phyloP scores from a whole-genome alignment of 2,888 invertebrate genomes.

The Eristalis arbustorum region DNA sequence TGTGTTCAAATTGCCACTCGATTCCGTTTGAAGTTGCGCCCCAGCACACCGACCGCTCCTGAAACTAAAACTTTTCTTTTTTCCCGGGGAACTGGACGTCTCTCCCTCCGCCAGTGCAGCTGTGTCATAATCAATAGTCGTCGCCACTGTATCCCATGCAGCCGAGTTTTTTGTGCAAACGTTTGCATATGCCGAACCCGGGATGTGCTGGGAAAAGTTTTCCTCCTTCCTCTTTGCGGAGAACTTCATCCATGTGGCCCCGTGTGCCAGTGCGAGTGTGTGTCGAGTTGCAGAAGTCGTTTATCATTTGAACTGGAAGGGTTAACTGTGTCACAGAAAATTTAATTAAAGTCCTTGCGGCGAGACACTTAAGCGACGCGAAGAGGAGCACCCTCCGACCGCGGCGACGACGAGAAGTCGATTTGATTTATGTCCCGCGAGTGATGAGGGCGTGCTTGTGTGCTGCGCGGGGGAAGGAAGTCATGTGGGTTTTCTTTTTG shows the following conservation, averaged over 20 bases:
- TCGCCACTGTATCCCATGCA: background rate
- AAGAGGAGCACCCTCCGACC: background rate
- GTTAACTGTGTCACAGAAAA: slow-evolving; percentile 44
- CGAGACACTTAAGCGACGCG: background rate
- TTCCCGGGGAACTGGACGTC: background rate
- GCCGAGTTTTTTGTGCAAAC: background rate
- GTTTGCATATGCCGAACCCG: slow-evolving; percentile 13
- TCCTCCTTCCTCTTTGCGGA: background rate
- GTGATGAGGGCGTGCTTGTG: slow-evolving; percentile 9
- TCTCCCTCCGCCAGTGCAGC: background rate
- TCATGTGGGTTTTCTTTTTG: background rate
- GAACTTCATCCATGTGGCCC: background rate
- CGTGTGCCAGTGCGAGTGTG: background rate
- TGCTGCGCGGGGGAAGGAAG: background rate
- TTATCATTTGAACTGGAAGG: slow-evolving; percentile 27
- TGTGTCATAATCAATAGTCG: slow-evolving; percentile 12
- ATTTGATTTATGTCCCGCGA: slow-evolving; percentile 26
- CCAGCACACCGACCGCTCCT: background rate
- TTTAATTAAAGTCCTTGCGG: slow-evolving; percentile 40
- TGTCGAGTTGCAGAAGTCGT: slow-evolving; percentile 18
- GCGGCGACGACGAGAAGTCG: slow-evolving; percentile 14
- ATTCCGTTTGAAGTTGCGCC: slow-evolving; percentile 27
- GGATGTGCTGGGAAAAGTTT: slow-evolving; percentile 3
- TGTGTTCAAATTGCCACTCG: slow-evolving; percentile 15
- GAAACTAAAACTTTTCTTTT: background rate